A percentile compares a stretch with the other conserved stretches of the same genome.
phyloP scores from a whole-genome alignment of 2,888 invertebrate species.

The Tetropium fuscum region DNA sequence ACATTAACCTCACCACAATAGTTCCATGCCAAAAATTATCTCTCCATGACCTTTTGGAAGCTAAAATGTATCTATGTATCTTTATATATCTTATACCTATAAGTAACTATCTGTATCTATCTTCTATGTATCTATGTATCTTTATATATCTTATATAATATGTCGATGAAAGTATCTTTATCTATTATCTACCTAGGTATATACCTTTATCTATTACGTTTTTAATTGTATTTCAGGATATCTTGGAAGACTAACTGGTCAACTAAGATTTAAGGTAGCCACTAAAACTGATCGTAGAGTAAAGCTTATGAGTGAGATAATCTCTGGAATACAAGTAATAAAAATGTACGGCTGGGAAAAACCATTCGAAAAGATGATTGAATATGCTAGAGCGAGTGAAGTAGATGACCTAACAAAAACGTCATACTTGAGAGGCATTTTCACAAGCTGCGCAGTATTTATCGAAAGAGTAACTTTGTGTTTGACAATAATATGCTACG shows the following conservation, averaged over 20 bases:
- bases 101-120: no score
- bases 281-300: slow-evolving; percentile 74
- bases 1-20: no score
- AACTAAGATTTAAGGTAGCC: slow-evolving; percentile 65
- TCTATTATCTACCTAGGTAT: no score
- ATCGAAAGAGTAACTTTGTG: slow-evolving; percentile 87
- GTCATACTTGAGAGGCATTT: slow-evolving; percentile 75
- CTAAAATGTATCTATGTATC: no score
- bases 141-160: no score
- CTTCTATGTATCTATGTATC: no score
- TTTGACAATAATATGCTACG: slow-evolving; percentile 82
- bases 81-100: no score
- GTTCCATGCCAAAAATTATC: no score
- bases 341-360: slow-evolving; percentile 86
- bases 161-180: no score
- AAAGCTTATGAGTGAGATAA: slow-evolving; percentile 78
- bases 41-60: no score
- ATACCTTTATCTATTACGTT: no score
- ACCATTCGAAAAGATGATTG: slow-evolving; percentile 74
- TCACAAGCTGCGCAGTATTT: slow-evolving; percentile 76
- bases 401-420: slow-evolving; percentile 71
- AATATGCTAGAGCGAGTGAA: slow-evolving; percentile 75
- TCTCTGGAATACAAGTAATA: slow-evolving; percentile 78
- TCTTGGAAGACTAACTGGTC: slow-evolving; percentile 60
- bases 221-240: slow-evolving; percentile 44